Evolutionary conservation across 2,797 vertebrate genomes (phyloP).

Genomic region (Alca torda): DNA sequence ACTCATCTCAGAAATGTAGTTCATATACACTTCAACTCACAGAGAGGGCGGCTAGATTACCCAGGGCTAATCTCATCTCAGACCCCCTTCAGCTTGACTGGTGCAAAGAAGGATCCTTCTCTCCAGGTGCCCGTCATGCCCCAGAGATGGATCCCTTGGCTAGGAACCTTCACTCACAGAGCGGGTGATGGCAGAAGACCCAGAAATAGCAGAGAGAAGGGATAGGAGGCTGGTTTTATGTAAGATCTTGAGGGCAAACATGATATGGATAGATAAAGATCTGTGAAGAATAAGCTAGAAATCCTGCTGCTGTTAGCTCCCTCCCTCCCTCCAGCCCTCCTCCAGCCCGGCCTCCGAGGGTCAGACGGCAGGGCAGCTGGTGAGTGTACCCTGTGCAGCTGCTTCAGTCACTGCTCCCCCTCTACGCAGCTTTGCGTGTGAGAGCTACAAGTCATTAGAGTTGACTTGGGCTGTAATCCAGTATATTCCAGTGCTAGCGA

Average conservation of each 20-base stretch:
- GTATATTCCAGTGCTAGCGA: not conserved
- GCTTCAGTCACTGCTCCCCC: not conserved
- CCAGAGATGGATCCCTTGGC: not conserved
- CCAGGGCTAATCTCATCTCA: not conserved
- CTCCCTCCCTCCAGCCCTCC: not conserved
- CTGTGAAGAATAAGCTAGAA: not conserved
- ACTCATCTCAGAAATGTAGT: not conserved
- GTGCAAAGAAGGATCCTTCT: not conserved
- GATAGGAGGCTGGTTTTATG: not conserved
- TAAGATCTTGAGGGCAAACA: not conserved
- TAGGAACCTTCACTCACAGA: not conserved
- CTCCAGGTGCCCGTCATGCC: fast-evolving
- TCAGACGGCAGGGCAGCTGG: not conserved
- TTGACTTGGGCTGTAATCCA: not conserved
- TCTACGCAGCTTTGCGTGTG: not conserved
- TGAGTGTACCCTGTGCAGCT: not conserved
- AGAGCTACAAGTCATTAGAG: not conserved
- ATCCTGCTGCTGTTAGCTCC: not conserved
- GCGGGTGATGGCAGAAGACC: not conserved
- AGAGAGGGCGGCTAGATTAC: not conserved
- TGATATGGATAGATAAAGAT: not conserved
- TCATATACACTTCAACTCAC: not conserved
- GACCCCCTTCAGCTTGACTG: not conserved
- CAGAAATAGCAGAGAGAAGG: not conserved
- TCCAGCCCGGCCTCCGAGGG: not conserved